These are phyloP conservation scores for Drosophila tropicalis DNA, from an alignment of 1,140 invertebrate species.

Conservation along the genomic window DNA sequence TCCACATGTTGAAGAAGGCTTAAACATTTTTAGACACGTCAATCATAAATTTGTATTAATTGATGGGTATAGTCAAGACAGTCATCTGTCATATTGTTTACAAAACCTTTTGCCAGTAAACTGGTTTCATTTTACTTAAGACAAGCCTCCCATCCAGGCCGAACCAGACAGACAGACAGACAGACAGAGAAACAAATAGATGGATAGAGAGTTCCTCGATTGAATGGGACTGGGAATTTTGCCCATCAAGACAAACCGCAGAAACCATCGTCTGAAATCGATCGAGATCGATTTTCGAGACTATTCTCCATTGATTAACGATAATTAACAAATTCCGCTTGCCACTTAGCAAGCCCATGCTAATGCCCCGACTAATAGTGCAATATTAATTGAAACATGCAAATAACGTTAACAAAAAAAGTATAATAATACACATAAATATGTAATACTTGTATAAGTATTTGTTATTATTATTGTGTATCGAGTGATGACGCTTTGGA, in stretches of 20 bases:
- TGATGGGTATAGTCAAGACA: slow-evolving; percentile 45
- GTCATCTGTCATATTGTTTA: slow-evolving; percentile 47
- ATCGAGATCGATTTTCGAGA: slow-evolving; percentile 11
- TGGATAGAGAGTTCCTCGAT: slow-evolving; percentile 19
- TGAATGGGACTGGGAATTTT: not conserved
- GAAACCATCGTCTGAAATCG: not conserved
- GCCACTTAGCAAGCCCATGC: slow-evolving; percentile 59
- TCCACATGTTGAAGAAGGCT: not conserved
- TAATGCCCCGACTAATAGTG: slow-evolving; percentile 50
- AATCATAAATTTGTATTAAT: slow-evolving; percentile 23
- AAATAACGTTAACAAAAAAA: slow-evolving; percentile 38
- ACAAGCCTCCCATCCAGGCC: slow-evolving; percentile 37
- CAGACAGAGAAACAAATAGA: not conserved
- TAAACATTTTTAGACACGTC: slow-evolving; percentile 2
- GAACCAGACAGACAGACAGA: slow-evolving; percentile 15
- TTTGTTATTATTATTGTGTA: slow-evolving; percentile 13
- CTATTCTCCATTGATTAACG: slow-evolving; percentile 63
- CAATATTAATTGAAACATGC: slow-evolving; percentile 73
- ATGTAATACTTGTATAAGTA: not conserved
- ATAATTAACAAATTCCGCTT: slow-evolving; percentile 54
- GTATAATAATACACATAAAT: not conserved
- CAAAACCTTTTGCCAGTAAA: slow-evolving; percentile 29
- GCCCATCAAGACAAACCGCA: slow-evolving; percentile 28
- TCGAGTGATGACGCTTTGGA: slow-evolving; percentile 20
- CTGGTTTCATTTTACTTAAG: slow-evolving; percentile 38